Evolutionary conservation across 1,140 invertebrate genomes (phyloP).

Genomic region (Megalopta genalis): DNA sequence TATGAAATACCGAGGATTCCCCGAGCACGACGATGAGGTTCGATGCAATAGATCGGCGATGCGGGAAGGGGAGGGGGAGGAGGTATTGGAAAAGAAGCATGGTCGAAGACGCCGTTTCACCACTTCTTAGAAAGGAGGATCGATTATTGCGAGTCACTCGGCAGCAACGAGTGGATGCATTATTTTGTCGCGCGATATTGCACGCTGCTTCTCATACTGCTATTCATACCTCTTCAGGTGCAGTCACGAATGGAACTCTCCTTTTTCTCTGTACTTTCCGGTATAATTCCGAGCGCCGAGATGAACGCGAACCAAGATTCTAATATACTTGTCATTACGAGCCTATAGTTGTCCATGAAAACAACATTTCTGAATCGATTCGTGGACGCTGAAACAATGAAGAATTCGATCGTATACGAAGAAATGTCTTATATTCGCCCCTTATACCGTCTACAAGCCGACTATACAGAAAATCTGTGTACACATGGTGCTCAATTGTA

Average conservation of each 20-base stretch:
- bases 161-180: slow-evolving; percentile 44
- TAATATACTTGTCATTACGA: too few species aligned
- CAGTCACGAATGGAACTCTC: background rate
- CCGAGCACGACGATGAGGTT: slow-evolving; percentile 14
- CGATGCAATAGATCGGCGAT: slow-evolving; percentile 33
- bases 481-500: too few species aligned
- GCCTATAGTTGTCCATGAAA: too few species aligned
- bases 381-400: too few species aligned
- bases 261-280: background rate
- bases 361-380: too few species aligned
- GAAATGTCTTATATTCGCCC: too few species aligned
- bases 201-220: background rate
- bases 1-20: slow-evolving; percentile 74
- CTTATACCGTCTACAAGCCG: too few species aligned
- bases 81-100: slow-evolving; percentile 33
- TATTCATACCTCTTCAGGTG: background rate
- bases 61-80: background rate
- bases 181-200: slow-evolving; percentile 45
- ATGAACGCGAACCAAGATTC: background rate
- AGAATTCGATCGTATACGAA: too few species aligned
- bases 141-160: slow-evolving; percentile 58
- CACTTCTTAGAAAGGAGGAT: slow-evolving; percentile 43
- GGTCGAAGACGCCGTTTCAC: slow-evolving; percentile 33
- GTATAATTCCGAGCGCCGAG: background rate
- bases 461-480: too few species aligned